Evolutionary conservation across 2,888 invertebrate genomes (phyloP).

Genomic region (Cephus pulcher): DNA sequence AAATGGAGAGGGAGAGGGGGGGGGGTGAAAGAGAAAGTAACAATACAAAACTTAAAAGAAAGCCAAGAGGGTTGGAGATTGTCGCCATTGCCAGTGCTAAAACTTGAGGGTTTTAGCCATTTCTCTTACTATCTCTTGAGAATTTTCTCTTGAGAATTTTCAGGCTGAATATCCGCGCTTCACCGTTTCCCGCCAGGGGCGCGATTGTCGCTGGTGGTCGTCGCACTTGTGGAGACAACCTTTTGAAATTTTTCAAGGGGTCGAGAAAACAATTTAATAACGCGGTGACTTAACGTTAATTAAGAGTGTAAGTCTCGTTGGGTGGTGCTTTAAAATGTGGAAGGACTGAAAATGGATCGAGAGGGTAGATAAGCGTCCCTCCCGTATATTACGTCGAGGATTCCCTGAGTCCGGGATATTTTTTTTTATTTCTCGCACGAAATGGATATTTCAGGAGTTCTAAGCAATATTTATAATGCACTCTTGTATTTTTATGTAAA

Average conservation of each 20-base stretch:
- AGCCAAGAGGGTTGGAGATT: neutral
- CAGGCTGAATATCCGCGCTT: neutral
- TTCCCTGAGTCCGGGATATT: neutral
- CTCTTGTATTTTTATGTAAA: neutral
- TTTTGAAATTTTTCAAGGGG: neutral
- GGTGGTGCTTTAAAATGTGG: neutral
- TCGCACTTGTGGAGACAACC: neutral
- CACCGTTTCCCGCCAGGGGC: neutral
- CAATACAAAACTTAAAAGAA: neutral
- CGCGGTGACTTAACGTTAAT: neutral
- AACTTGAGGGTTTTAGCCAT: neutral
- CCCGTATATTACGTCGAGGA: neutral
- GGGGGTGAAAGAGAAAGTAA: neutral
- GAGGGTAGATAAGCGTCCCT: neutral
- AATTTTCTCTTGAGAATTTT: neutral
- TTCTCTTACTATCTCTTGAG: neutral
- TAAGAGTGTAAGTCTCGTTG: neutral
- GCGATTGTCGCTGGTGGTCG: neutral
- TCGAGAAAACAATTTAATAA: neutral
- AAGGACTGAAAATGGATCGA: neutral
- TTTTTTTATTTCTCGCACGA: neutral
- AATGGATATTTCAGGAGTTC: neutral
- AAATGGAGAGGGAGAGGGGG: too few species aligned
- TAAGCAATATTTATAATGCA: neutral
- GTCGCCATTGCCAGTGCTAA: neutral